phyloP scores from a whole-genome alignment of 1,140 invertebrate species.

The Gonioctena quinquepunctata region DNA sequence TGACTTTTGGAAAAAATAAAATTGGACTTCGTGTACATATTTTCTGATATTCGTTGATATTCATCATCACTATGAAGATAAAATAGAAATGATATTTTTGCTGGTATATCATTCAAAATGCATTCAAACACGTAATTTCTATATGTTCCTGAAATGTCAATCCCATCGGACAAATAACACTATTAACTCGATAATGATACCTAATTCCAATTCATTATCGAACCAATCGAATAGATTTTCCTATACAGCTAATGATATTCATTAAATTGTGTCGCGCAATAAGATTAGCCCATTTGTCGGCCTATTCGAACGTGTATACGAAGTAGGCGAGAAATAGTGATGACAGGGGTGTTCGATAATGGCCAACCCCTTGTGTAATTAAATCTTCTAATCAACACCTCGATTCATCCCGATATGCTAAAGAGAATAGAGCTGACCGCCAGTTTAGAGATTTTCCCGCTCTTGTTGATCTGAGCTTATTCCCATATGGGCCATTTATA shows the following conservation, averaged over 20 bases:
- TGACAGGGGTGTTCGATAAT: conserved; percentile 42
- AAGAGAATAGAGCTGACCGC: conserved; percentile 35
- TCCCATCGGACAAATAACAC: background rate
- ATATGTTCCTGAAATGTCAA: too few species aligned
- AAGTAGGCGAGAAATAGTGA: background rate
- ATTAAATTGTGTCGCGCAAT: background rate
- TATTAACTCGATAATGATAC: background rate
- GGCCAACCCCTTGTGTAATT: conserved; percentile 47
- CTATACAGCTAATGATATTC: background rate
- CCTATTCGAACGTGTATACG: background rate
- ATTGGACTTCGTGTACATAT: too few species aligned
- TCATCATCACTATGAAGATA: too few species aligned
- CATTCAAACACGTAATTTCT: too few species aligned
- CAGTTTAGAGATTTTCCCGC: conserved; percentile 33
- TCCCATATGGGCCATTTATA: conserved; percentile 53
- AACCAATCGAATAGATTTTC: background rate
- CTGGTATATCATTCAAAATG: too few species aligned
- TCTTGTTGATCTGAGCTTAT: conserved; percentile 36
- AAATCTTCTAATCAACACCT: conserved; percentile 55
- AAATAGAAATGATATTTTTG: too few species aligned
- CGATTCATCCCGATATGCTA: conserved; percentile 50
- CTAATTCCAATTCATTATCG: background rate
- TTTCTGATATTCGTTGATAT: too few species aligned
- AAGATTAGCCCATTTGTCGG: background rate
- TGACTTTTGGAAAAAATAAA: too few species aligned